Percentiles rank a stretch among this genome's conserved stretches.
Conservation (phyloP, 2,113 vertebrate species). For the Cyphomyrus discorhynchus region DNA sequence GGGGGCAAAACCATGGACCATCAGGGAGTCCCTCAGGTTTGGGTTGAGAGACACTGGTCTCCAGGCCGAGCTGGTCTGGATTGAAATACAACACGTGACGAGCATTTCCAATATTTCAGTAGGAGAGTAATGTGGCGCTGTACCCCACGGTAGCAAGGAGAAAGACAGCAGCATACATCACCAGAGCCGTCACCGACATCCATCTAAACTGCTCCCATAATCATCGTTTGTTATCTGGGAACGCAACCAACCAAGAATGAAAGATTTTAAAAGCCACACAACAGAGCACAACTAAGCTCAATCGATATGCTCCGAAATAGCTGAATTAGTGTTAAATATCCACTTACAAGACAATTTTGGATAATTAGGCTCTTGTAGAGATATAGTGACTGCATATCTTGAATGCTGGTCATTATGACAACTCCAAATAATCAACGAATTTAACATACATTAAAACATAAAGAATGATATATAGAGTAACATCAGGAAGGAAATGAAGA, state of each 20-base stretch:
- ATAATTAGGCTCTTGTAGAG: neutral
- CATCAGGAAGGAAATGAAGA: neutral
- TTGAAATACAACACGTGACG: neutral
- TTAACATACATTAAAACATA: neutral
- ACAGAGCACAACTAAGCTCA: neutral
- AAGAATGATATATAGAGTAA: neutral
- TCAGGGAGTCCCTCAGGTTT: neutral
- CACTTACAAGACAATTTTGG: neutral
- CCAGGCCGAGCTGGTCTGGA: neutral
- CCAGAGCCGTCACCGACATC: neutral
- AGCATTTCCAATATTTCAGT: neutral
- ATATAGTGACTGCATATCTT: neutral
- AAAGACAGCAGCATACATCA: neutral
- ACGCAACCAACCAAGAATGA: neutral
- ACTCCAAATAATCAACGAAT: neutral
- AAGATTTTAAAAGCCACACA: neutral
- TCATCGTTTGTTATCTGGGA: neutral
- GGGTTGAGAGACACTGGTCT: neutral
- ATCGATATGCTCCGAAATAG: neutral
- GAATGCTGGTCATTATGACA: neutral
- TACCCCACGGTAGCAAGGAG: neutral
- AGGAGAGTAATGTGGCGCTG: neutral
- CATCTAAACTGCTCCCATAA: neutral
- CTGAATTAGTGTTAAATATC: neutral
- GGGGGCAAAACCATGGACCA: neutral